Percentiles rank a stretch among this genome's conserved stretches.
These are phyloP conservation scores for Antheraea pernyi DNA, from an alignment of 1,140 invertebrate genomes.

Conservation along the genomic window DNA sequence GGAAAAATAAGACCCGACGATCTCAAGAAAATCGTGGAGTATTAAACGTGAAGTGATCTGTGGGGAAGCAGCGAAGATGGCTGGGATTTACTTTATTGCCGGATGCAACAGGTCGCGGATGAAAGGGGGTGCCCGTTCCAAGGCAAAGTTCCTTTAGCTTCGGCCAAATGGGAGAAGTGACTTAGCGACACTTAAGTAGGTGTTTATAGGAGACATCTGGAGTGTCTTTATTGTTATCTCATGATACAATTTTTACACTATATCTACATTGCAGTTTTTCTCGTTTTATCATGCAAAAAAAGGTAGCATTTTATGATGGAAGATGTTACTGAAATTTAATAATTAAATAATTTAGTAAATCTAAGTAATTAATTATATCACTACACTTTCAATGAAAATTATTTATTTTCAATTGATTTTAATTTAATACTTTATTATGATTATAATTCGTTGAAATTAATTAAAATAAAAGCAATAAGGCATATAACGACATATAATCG, in stretches of 20 bases:
- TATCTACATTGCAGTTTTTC: too few relatives aligned
- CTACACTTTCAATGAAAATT: too few relatives aligned
- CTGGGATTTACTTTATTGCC: constrained; percentile 68
- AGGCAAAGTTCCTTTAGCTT: constrained; percentile 42
- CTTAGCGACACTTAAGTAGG: constrained; percentile 32
- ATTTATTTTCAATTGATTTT: too few relatives aligned
- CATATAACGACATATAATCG: too few relatives aligned
- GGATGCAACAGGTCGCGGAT: constrained; percentile 65
- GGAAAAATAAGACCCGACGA: not conserved
- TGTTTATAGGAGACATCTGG: constrained; percentile 20
- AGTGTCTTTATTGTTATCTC: constrained; percentile 1
- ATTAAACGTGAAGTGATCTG: constrained; percentile 1
- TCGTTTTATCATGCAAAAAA: too few relatives aligned
- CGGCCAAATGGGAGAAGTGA: constrained; percentile 24
- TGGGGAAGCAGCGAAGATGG: constrained; percentile 8
- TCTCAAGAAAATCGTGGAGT: not conserved
- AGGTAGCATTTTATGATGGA: too few relatives aligned
- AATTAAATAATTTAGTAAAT: too few relatives aligned
- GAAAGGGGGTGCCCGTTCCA: constrained; percentile 24
- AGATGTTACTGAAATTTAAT: too few relatives aligned
- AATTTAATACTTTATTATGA: too few relatives aligned
- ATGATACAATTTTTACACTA: not conserved
- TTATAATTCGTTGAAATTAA: too few relatives aligned
- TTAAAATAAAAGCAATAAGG: too few relatives aligned
- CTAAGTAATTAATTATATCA: too few relatives aligned